phyloP scores from a whole-genome alignment of 2,888 invertebrate genomes.

The Drosophila picticornis region DNA sequence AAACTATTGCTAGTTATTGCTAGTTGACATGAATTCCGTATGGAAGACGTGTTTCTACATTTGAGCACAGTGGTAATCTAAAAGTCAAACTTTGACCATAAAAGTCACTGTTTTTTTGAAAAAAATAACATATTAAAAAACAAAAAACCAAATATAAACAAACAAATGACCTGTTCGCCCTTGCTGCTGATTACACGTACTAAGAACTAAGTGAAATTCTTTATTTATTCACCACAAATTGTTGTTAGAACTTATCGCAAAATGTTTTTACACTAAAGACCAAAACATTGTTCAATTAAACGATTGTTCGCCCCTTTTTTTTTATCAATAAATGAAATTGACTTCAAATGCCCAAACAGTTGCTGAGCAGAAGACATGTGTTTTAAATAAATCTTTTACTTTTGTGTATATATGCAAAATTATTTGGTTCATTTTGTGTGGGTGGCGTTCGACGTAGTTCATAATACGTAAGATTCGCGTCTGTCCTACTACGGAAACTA shows the following conservation, averaged over 20 bases:
- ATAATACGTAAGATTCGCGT: slow-evolving; percentile 16
- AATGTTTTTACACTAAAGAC: background rate
- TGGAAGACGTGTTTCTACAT: background rate
- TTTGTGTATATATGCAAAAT: slow-evolving; percentile 18
- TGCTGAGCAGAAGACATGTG: slow-evolving; percentile 25
- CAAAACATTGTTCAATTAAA: slow-evolving; percentile 20
- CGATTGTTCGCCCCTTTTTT: slow-evolving; percentile 11
- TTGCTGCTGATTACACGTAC: background rate
- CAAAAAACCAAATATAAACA: too few relatives aligned
- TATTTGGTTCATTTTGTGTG: slow-evolving; percentile 40
- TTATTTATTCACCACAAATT: background rate
- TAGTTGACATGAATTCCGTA: background rate
- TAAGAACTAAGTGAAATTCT: background rate
- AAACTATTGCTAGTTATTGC: background rate
- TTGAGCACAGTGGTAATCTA: background rate
- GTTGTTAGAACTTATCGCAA: background rate
- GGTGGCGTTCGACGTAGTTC: slow-evolving; percentile 39
- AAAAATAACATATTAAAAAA: background rate
- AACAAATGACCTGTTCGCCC: background rate
- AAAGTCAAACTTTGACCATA: background rate
- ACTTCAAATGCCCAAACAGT: slow-evolving; percentile 21
- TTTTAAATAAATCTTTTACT: slow-evolving; percentile 48
- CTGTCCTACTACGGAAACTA: slow-evolving; percentile 12
- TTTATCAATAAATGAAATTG: slow-evolving; percentile 17
- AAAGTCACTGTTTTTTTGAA: background rate